Percentiles rank a stretch among this genome's conserved stretches.
These are phyloP conservation scores for Pterocles orientalis DNA, from an alignment of 2,113 vertebrate species.

Conservation along the genomic window DNA sequence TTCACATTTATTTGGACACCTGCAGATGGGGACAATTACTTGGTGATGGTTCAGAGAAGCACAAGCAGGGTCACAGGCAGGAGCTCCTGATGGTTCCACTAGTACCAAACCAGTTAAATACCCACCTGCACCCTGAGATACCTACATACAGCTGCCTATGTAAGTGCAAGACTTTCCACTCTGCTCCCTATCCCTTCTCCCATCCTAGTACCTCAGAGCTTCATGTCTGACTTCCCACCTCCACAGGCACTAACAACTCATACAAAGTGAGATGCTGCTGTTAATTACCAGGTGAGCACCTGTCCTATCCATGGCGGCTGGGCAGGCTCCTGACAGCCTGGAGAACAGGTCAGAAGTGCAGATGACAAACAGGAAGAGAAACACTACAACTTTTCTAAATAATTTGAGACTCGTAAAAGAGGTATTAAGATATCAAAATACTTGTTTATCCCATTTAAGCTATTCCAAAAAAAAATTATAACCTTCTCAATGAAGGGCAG, in stretches of 20 bases:
- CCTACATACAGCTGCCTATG: accelerated
- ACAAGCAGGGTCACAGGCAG: not conserved
- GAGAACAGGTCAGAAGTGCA: not conserved
- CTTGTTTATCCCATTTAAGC: not conserved
- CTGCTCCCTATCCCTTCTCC: too few relatives aligned
- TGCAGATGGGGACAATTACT: not conserved
- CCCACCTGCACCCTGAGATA: not conserved
- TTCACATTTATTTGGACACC: not conserved
- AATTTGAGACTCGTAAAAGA: not conserved
- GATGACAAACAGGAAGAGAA: not conserved
- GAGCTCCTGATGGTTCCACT: not conserved
- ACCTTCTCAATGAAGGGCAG: not conserved
- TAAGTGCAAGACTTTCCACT: not conserved
- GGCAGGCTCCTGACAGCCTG: not conserved
- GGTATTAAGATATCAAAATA: accelerated
- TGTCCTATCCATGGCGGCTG: not conserved
- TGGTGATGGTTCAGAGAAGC: not conserved
- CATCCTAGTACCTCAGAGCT: not conserved
- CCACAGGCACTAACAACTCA: not conserved
- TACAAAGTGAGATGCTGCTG: not conserved
- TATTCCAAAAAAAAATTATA: not conserved
- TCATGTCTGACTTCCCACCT: not conserved
- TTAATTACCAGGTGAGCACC: not conserved
- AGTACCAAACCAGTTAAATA: not conserved
- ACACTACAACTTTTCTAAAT: not conserved